These are phyloP conservation scores for Aplidium turbinatum DNA, from an alignment of 23 tunicate species.

Conservation along the genomic window DNA sequence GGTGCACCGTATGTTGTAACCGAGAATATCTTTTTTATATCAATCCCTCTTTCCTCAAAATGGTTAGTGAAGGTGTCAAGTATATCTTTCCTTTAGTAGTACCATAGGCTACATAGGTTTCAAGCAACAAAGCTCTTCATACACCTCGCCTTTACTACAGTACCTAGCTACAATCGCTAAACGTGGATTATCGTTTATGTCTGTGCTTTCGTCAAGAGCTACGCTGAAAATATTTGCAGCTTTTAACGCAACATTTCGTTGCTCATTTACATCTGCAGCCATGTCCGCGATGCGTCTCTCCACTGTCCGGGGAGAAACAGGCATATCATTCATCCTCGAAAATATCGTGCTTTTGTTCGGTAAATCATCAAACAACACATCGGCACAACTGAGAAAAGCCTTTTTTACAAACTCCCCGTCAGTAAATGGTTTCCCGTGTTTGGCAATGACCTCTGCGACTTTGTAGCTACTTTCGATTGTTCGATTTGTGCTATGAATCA, in stretches of 20 bases:
- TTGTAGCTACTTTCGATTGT: constrained; percentile 47
- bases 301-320: constrained; percentile 44
- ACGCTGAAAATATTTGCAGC: constrained; percentile 25
- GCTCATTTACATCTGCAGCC: constrained; percentile 35
- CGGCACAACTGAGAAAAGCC: constrained; percentile 35
- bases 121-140: constrained; percentile 22
- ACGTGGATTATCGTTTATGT: constrained; percentile 34
- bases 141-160: constrained; percentile 13
- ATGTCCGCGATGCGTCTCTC: constrained; percentile 40
- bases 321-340: constrained; percentile 42
- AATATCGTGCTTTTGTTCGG: constrained; percentile 30
- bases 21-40: constrained; percentile 13
- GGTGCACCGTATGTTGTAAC: constrained; percentile 30
- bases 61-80: no score
- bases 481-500: constrained; percentile 43
- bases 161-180: constrained; percentile 26
- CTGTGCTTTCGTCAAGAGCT: constrained; percentile 40
- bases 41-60: neutral
- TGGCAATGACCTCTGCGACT: constrained; percentile 41
- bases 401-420: constrained; percentile 41
- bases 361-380: constrained; percentile 46
- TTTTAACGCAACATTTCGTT: constrained; percentile 27
- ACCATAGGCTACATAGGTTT: constrained; percentile 30
- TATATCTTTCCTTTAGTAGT: constrained; percentile 29
- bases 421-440: constrained; percentile 45